Evolutionary conservation across 1,140 invertebrate species (phyloP), one percentile per base, ranked within the genome.

Genomic region (Pogonomyrmex californicus): DNA sequence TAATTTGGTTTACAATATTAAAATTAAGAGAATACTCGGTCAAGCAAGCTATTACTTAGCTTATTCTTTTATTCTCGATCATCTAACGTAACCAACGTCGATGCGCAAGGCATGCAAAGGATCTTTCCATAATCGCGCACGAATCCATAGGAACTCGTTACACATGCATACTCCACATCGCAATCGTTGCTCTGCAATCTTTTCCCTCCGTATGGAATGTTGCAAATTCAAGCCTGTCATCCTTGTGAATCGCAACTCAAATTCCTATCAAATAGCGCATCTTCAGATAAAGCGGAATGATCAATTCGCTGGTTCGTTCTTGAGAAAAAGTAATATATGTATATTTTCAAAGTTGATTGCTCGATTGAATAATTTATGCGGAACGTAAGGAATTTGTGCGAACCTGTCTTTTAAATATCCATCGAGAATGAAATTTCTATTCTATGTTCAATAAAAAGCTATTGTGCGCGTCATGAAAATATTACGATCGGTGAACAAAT

Each of bases 81-180:
- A 0, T 5, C 4, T 66, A 68, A 66, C 23, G 17, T 44, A 30
- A 23, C 4, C 1, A 54, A 41, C n/a, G 60, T 44, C 38, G 17
- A 63, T 17, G 4, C 14, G 23, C 56, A 23, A 58, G 7, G 33
- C 14, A 65, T 51, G 10, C 36, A 41, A 65, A 41, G 2, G 14
- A 44, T 51, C 5, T 30, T 23, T 12, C 12, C 33, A 49, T n/a
- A n/a, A 49, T 49, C 36, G 49, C 36, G 7, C 66, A 6, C 23
- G 23, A 56, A 47, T 17, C 14, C 14, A 51, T 38, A 71, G 68
- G 49, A 81, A 65, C 65, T 82, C 10, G 51, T 70, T 82, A 71
- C 10, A 30, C 2, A 17, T n/a, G 60, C 58, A 63, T 65, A 71
- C 41, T 70, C 68, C 10, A 4, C 65, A 60, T 82, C 47, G 62